A percentile compares a stretch with the other conserved stretches of the same genome.
phyloP scores from a whole-genome alignment of 1,140 invertebrate species.

The Prorops nasuta region DNA sequence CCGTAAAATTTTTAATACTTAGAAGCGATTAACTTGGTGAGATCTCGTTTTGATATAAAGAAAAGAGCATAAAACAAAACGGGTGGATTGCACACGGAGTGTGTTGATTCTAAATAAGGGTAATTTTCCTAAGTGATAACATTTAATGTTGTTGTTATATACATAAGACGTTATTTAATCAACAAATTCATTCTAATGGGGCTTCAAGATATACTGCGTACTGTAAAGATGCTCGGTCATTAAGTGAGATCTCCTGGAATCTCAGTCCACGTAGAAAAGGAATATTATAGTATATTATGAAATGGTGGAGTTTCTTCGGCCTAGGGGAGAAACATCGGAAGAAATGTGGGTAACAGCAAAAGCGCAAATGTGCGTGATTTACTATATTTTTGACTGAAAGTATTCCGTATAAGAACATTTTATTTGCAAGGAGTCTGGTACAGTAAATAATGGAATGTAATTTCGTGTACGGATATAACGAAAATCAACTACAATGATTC shows the following conservation, averaged over 20 bases:
- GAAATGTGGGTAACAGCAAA: conserved; percentile 8
- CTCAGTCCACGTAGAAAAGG: not conserved
- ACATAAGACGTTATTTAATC: conserved; percentile 55
- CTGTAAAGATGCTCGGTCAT: not conserved
- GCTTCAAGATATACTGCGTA: conserved; percentile 24
- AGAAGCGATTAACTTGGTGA: no score
- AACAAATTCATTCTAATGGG: conserved; percentile 28
- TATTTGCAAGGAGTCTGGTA: conserved; percentile 5
- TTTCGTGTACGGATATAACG: not conserved
- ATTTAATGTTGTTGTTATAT: conserved; percentile 59
- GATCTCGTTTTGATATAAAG: no score
- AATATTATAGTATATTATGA: not conserved
- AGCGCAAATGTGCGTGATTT: conserved; percentile 23
- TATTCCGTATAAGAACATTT: conserved; percentile 32
- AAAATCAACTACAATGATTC: not conserved
- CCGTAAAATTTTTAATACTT: no score
- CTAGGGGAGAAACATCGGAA: conserved; percentile 24
- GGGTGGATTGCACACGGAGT: no score
- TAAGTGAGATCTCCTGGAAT: not conserved
- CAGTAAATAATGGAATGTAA: not conserved
- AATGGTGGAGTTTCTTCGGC: conserved; percentile 40
- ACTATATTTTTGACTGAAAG: conserved; percentile 42
- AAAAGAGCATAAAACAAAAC: no score
- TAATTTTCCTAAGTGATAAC: conserved; percentile 52
- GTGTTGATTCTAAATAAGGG: conserved; percentile 52